phyloP scores from a whole-genome alignment of 2,888 invertebrate species.

The Lysandra coridon region DNA sequence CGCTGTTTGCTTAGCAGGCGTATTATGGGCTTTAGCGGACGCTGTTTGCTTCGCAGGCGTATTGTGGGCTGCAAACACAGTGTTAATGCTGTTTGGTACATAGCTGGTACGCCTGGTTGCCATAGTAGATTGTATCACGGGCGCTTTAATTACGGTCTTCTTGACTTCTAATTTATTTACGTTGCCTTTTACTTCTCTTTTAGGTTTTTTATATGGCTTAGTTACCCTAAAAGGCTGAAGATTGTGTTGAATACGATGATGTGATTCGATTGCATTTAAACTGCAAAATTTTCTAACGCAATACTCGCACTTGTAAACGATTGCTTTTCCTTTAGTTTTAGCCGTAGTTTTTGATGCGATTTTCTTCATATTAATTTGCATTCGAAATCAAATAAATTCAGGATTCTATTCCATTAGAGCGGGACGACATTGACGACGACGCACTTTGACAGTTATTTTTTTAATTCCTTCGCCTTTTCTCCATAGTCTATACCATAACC shows the following conservation, averaged over 20 bases:
- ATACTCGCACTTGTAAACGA: conserved; percentile 52
- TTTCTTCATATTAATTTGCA: conserved; percentile 42
- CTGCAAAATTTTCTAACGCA: conserved; percentile 55
- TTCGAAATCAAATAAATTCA: conserved; percentile 33
- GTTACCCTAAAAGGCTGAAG: conserved; percentile 37
- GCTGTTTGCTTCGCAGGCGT: neutral
- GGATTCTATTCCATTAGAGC: conserved; percentile 19
- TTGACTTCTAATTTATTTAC: conserved; percentile 31
- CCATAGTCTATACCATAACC: neutral
- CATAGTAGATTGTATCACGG: neutral
- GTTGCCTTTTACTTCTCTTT: conserved; percentile 38
- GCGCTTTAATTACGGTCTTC: conserved; percentile 3
- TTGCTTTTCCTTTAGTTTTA: conserved; percentile 49
- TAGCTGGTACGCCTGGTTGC: neutral
- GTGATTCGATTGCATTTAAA: conserved; percentile 49
- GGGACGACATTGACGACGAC: conserved; percentile 36
- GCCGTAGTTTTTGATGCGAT: conserved; percentile 58
- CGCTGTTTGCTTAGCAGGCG: neutral
- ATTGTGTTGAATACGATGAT: conserved; percentile 49
- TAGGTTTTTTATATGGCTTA: conserved; percentile 36
- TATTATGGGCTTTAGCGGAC: conserved; percentile 10
- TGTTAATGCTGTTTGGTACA: neutral
- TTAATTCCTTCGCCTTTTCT: neutral
- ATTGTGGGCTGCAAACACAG: neutral
- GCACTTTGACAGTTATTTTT: conserved; percentile 44